A percentile compares a stretch with the other conserved stretches of the same genome.
phyloP scores from a whole-genome alignment of 2,888 invertebrate species.

The Drosophila helvetica region DNA sequence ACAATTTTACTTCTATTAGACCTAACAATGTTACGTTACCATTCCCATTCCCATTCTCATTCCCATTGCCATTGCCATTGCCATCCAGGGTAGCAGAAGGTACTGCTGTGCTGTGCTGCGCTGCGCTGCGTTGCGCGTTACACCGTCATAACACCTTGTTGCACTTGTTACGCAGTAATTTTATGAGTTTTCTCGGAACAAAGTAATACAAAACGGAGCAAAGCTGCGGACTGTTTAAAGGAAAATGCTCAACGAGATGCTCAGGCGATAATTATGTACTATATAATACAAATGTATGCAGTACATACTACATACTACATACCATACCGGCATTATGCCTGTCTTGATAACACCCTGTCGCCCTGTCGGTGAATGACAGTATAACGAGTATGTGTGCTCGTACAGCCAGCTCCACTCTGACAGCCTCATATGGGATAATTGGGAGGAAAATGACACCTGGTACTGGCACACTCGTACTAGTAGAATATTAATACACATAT shows the following conservation, averaged over 20 bases:
- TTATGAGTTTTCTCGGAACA: slow-evolving; percentile 81
- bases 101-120: slow-evolving; percentile 11
- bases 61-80: slow-evolving; percentile 34
- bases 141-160: slow-evolving; percentile 81
- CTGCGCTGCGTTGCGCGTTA: slow-evolving; percentile 54
- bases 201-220: slow-evolving; percentile 81
- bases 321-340: neutral
- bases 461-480: neutral
- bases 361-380: neutral
- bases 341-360: neutral
- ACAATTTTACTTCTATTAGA: slow-evolving; percentile 80
- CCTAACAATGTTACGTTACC: slow-evolving; percentile 66
- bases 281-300: neutral
- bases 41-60: slow-evolving; percentile 31
- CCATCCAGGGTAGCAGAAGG: slow-evolving; percentile 27
- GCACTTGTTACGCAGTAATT: slow-evolving; percentile 81
- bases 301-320: neutral
- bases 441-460: neutral
- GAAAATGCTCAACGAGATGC: slow-evolving; percentile 49
- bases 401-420: neutral
- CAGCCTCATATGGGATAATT: neutral
- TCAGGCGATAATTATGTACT: slow-evolving; percentile 69
- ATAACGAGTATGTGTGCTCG: neutral
- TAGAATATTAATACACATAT: neutral
- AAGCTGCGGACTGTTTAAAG: slow-evolving; percentile 53